Evolutionary conservation across 2,797 vertebrate genomes (phyloP).

Genomic region (Gorsachius magnificus): DNA sequence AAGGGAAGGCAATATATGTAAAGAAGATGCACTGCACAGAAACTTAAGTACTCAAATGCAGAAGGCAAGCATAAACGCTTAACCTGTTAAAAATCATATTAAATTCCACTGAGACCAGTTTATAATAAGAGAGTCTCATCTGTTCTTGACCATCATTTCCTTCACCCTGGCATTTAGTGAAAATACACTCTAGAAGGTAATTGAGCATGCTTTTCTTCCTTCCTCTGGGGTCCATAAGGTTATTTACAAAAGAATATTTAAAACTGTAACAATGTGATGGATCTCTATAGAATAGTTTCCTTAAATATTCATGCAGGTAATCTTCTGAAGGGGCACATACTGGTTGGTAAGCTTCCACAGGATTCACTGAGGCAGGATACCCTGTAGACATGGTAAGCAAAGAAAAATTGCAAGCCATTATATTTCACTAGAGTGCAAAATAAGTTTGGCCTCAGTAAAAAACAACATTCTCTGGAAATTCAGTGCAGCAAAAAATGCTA

Average conservation of each 20-base stretch:
- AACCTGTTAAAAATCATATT: conserved; percentile 1
- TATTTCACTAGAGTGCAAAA: not conserved
- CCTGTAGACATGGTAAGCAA: not conserved
- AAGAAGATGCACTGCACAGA: not conserved
- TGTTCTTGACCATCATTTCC: conserved; percentile 19
- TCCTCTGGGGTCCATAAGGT: conserved; percentile 1
- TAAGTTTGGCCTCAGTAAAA: not conserved
- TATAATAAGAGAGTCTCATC: not conserved
- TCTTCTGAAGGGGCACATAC: conserved; percentile 21
- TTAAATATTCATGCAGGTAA: conserved; percentile 36
- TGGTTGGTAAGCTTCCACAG: not conserved
- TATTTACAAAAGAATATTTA: conserved; percentile 63
- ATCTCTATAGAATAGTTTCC: conserved; percentile 40
- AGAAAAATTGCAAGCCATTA: not conserved
- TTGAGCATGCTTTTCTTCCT: conserved; percentile 21
- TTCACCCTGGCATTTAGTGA: conserved; percentile 29
- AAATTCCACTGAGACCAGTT: conserved; percentile 7
- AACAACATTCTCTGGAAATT: not conserved
- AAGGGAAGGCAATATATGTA: conserved; percentile 17
- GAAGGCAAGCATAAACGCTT: not conserved
- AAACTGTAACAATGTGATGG: not conserved
- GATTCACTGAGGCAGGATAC: not conserved
- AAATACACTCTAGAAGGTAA: conserved; percentile 45
- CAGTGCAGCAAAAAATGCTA: not conserved
- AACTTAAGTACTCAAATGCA: not conserved